Evolutionary conservation across 2,797 vertebrate species (phyloP), one percentile per base, ranked within the genome.

Genomic region (Vipera ursinii): DNA sequence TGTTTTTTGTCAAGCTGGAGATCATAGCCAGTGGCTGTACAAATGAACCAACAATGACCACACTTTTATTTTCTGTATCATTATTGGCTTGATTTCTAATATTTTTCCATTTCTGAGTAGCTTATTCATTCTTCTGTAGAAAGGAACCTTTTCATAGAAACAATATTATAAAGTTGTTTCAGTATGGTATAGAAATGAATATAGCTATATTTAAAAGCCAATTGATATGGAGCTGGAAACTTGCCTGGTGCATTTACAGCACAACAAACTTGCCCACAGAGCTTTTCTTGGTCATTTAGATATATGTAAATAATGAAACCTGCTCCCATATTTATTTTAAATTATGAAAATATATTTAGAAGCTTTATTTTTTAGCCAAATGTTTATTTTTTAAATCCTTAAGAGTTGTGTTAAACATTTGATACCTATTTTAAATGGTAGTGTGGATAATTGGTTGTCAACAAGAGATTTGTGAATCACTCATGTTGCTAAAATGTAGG

Each of bases 1-100:
- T 96, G 94, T 95, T 96, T 97, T 97, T 94, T 93, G 96, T 91
- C 65, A 82, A 95, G 89, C 85, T 94, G 88, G 96, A 95, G 87
- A 89, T 91, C 20, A 89, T 94, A 88, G 78, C 87, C 93, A 94
- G n/a, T 91, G 89, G 94, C 91, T 93, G 90, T 93, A 86, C 90
- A 95, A 93, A 92, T 93, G 92, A 57, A 20, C 93, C 92, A 95
- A 88, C 82, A 87, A 91, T 92, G 96, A 97, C 96, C 97, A 97
- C 95, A 97, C 10, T 0, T 93, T 90, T 87, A 92, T 93, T 95
- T 95, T 91, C 32, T 95, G 73, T 53, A 91, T 89, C 65, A 86
- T 20, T 86, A 89, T 61, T 91, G 87, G 55, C 55, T 91, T 78
- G 86, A 17, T 86, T 94, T 86, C 48, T 65, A 32, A 89, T 92